Evolutionary conservation across 35 echinoderm and acorn worm genomes (phyloP), one percentile per base, ranked within the genome.

Genomic region (Heliocidaris erythrogramma): DNA sequence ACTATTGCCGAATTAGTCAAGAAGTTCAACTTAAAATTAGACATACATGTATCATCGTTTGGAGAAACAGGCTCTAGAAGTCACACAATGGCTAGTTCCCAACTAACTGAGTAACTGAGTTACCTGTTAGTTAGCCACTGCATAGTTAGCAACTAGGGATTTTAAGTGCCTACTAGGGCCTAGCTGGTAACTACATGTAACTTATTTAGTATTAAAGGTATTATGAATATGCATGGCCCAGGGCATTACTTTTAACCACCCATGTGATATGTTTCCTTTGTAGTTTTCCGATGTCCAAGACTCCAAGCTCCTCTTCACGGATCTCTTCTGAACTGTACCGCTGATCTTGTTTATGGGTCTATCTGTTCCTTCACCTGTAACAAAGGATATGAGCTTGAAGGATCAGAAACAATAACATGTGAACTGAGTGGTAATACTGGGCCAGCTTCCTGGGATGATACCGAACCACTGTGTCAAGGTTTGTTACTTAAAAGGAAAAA

Each of bases 291-390:
- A 32, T 96, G 96, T 49, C 90, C 7, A 30, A 13, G 32, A 8
- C 48, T 95, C 12, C 86, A 47, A 85, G 49, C 94, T 42, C 96
- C 96, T 47, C 14, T 32, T 52, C 86, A 92, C 32, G 96, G 96
- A 24, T 95, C 88, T 65, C 11, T 93, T 7, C 21, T 84, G 21
- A 60, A 94, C 85, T 92, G 88, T 49, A 5, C 87, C 49, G 88
- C 85, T 50, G 85, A 86, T 59, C 90, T 27, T 24, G 90, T 96
- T 30, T 95, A 96, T 56, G 96, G 96, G 12, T 35, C 94, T 31
- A 59, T n/a, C 12, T 96, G 96, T 59, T 90, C 48, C 47, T 94
- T 94, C 32, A 91, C 88, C 18, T 96, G 96, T 88, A 96, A 95
- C 85, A 30, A 29, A 32, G 96, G 96, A 14, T 96, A 96, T 48